Evolutionary conservation across 2,888 invertebrate genomes (phyloP), one percentile per base, ranked within the genome.

Genomic region (Athalia rosae): DNA sequence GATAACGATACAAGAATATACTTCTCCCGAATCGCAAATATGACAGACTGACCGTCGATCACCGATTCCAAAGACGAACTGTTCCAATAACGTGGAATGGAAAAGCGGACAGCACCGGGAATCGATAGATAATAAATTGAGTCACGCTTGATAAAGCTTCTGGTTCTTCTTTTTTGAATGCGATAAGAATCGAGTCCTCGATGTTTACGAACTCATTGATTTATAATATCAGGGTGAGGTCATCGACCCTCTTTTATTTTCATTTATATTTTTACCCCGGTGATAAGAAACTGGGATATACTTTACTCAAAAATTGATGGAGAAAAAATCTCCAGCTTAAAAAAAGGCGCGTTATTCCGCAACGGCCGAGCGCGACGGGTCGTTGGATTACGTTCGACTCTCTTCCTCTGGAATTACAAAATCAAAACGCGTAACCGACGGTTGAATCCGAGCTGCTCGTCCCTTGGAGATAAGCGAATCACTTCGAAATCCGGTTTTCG

Each of bases 41-140:
- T 9, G 13, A 61, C 15, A 15, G 3, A 9, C 28, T 0, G 7
- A 61, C 61, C 41, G 28, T 0, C 13, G 59, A 9, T 28, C 8
- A 28, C 4, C 7, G 59, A 59, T 28, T 9, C 28, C 13, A 7
- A 7, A 61, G 28, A 28, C 8, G 6, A 28, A 28, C 28, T 28
- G 3, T 41, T 47, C 13, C 56, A 28, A 45, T 11, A 9, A n/a
- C 8, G 15, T 1, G 50, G 0, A 47, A 8, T 7, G 4, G 7
- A 8, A 64, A 47, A 48, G 43, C 66, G 11, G 53, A 53, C 11
- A 6, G 3, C 67, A n/a, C 64, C 13, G 67, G 8, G 58, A 59
- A 71, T 71, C 71, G 41, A 71, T 71, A 71, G 71, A 71, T 71
- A 56, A 71, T 43, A 45, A n/a, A 3, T 8, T 71, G 71, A 71